Evolutionary conservation across 2,113 vertebrate genomes (phyloP).

Genomic region (Alethe castanea): DNA sequence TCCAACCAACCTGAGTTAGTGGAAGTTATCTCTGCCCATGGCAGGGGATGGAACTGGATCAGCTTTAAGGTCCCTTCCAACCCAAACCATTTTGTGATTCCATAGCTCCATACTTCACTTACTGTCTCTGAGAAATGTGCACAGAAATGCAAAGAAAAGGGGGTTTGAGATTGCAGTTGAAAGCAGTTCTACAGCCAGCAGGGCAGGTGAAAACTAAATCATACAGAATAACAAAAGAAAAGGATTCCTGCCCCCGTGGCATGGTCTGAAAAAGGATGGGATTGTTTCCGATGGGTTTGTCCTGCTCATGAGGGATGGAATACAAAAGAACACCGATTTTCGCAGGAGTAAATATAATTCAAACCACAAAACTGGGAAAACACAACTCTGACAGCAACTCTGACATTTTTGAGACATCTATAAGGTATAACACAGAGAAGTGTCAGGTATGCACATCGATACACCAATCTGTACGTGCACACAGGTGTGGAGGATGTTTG

Average conservation of each 20-base stretch:
- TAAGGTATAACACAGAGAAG: neutral
- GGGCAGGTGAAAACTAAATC: neutral
- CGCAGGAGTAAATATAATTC: neutral
- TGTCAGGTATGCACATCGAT: rapidly evolving
- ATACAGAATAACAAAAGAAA: neutral
- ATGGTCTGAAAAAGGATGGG: neutral
- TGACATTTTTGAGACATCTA: neutral
- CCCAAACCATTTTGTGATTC: neutral
- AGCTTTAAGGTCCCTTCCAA: neutral
- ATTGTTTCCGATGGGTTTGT: neutral
- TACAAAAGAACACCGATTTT: neutral
- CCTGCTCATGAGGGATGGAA: neutral
- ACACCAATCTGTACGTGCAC: rapidly evolving
- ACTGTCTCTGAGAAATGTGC: neutral
- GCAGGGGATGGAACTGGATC: neutral
- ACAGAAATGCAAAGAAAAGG: neutral
- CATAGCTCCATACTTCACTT: neutral
- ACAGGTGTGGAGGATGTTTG: neutral
- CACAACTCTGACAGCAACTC: neutral
- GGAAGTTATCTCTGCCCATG: neutral
- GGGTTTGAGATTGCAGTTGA: neutral
- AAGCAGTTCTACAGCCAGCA: neutral
- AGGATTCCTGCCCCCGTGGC: no score
- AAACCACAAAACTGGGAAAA: neutral
- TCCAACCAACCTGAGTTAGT: neutral